Evolutionary conservation across 2,113 vertebrate genomes (phyloP).

Genomic region (Oriolus oriolus): DNA sequence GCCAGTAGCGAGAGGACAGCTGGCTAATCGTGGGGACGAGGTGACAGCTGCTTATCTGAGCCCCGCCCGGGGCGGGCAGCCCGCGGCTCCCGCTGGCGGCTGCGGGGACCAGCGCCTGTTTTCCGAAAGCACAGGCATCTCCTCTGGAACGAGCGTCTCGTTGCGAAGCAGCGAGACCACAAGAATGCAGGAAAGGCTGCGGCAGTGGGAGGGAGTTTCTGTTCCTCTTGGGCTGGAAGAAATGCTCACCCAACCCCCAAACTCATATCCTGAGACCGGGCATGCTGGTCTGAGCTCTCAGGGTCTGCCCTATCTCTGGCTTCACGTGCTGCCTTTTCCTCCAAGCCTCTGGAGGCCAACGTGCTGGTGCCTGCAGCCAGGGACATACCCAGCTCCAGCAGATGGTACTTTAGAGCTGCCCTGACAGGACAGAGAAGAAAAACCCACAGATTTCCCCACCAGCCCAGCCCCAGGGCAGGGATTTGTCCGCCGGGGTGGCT

Average conservation of each 20-base stretch:
- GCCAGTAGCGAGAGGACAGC: rapidly evolving
- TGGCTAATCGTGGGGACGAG: rapidly evolving
- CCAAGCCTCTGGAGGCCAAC: background rate
- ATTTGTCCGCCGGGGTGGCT: rapidly evolving
- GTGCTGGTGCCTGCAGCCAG: background rate
- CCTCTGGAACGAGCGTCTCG: background rate
- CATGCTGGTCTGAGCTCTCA: background rate
- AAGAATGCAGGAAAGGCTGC: rapidly evolving
- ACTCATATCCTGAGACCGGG: rapidly evolving
- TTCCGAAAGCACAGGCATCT: background rate
- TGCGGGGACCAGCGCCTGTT: rapidly evolving
- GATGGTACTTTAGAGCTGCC: background rate
- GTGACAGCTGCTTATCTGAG: background rate
- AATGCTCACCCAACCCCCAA: background rate
- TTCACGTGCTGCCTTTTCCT: background rate
- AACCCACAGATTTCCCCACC: background rate
- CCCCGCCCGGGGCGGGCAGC: rapidly evolving
- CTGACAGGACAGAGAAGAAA: background rate
- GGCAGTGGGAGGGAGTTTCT: background rate
- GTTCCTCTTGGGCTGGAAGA: background rate
- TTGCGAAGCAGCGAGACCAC: background rate
- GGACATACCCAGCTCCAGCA: background rate
- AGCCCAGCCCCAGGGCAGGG: background rate
- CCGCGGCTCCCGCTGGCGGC: rapidly evolving
- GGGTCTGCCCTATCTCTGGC: background rate